These are phyloP conservation scores for Megalops atlanticus DNA, from an alignment of 2,113 vertebrate genomes.

Conservation along the genomic window DNA sequence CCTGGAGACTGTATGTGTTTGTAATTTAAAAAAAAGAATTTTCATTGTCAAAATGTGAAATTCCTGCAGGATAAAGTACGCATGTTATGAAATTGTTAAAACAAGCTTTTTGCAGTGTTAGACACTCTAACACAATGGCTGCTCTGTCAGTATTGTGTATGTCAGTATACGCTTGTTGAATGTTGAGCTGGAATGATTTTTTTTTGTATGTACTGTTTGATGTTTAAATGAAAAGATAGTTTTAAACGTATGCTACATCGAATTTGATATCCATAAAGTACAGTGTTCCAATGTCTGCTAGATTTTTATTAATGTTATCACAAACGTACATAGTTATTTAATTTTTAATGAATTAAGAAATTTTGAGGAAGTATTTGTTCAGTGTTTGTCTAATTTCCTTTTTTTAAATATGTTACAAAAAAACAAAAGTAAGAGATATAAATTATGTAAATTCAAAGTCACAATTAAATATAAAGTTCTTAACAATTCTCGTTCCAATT, in stretches of 20 bases:
- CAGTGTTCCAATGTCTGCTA: constrained; percentile 48
- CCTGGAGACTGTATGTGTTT: background rate
- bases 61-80: constrained; percentile 48
- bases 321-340: constrained; percentile 46
- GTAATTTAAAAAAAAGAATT: background rate
- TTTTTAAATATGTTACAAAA: constrained; percentile 56
- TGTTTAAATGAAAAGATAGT: constrained; percentile 23
- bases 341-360: constrained; percentile 39
- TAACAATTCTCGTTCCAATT: constrained; percentile 35
- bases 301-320: constrained; percentile 38
- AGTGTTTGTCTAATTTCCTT: constrained; percentile 43
- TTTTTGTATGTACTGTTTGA: constrained; percentile 31
- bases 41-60: constrained; percentile 16
- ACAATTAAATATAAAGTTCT: constrained; percentile 61
- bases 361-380: constrained; percentile 35
- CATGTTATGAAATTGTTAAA: constrained; percentile 61
- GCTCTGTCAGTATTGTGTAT: constrained; percentile 39
- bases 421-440: constrained; percentile 32
- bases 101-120: constrained; percentile 37
- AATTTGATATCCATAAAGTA: constrained; percentile 44
- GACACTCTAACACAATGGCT: constrained; percentile 51
- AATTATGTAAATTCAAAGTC: constrained; percentile 41
- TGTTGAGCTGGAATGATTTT: constrained; percentile 32
- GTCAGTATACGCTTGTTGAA: constrained; percentile 27
- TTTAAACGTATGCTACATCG: constrained; percentile 36